Evolutionary conservation across 2,797 vertebrate species (phyloP).

Genomic region (Cyclopterus lumpus): DNA sequence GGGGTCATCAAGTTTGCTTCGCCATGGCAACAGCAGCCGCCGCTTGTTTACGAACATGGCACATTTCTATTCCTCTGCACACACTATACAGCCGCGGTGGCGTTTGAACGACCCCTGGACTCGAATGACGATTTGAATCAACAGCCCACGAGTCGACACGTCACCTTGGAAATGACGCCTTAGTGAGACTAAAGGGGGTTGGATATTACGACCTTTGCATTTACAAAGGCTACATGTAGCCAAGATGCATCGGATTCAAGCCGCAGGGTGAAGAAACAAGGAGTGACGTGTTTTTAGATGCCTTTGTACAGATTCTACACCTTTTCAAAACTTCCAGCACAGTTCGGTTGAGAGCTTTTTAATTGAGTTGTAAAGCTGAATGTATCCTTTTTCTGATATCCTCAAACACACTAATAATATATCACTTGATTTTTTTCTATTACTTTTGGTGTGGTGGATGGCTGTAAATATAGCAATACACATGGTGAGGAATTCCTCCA

Average conservation of each 20-base stretch:
- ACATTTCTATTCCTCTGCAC: constrained; percentile 42
- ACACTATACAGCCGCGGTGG: not conserved
- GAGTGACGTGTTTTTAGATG: not conserved
- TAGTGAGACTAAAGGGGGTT: too few species aligned
- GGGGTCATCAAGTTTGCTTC: constrained; percentile 32
- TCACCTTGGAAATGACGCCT: not conserved
- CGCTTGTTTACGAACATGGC: constrained; percentile 26
- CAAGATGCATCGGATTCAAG: too few species aligned
- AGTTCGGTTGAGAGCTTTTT: not conserved
- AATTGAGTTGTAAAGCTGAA: too few species aligned
- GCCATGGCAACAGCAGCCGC: constrained; percentile 57
- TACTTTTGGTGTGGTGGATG: not conserved
- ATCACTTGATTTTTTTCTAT: not conserved
- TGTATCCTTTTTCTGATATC: too few species aligned
- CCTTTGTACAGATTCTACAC: not conserved
- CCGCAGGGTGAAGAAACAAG: not conserved
- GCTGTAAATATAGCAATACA: not conserved
- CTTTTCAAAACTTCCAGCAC: too few species aligned
- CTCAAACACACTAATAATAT: too few species aligned
- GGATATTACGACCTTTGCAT: not conserved
- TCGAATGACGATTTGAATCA: constrained; percentile 52
- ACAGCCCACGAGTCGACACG: not conserved
- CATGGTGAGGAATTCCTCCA: not conserved
- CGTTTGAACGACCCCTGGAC: not conserved
- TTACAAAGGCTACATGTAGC: not conserved